phyloP scores from a whole-genome alignment of 2,797 vertebrate species.

The Intellagama lesueurii region DNA sequence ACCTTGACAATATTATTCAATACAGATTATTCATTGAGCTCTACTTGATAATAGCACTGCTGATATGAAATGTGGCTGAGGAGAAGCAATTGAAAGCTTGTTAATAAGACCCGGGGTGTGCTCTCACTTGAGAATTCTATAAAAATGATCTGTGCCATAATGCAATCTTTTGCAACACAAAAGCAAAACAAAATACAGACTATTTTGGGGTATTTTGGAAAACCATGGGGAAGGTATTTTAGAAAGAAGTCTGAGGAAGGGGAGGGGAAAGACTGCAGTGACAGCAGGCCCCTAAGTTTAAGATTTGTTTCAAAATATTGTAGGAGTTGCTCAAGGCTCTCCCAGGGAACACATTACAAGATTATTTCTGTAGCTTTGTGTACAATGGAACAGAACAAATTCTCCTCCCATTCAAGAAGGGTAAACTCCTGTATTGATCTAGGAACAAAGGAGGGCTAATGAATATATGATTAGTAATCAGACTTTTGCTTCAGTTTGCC shows the following conservation, averaged over 20 bases:
- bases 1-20: conserved; percentile 30
- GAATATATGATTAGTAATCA: neutral
- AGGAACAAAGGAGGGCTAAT: conserved; percentile 30
- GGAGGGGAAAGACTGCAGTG: neutral
- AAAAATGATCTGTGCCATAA: neutral
- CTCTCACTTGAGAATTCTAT: conserved; percentile 45
- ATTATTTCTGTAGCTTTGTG: neutral
- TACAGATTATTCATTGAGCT: conserved; percentile 37
- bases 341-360: neutral
- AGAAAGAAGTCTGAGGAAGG: neutral
- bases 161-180: conserved; percentile 23
- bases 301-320: neutral
- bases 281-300: conserved; percentile 17
- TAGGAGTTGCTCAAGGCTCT: neutral
- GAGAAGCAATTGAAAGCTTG: conserved; percentile 13
- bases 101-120: neutral
- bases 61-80: conserved; percentile 18
- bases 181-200: conserved; percentile 26
- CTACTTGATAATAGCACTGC: conserved; percentile 38
- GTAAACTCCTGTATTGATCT: conserved; percentile 18
- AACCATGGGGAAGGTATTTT: neutral
- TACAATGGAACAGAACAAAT: neutral
- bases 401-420: neutral
- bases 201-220: conserved; percentile 28
- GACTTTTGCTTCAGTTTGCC: neutral